A percentile compares a stretch with the other conserved stretches of the same genome.
Conservation (phyloP, 2,888 invertebrate species). For the Rotaria sp. region DNA sequence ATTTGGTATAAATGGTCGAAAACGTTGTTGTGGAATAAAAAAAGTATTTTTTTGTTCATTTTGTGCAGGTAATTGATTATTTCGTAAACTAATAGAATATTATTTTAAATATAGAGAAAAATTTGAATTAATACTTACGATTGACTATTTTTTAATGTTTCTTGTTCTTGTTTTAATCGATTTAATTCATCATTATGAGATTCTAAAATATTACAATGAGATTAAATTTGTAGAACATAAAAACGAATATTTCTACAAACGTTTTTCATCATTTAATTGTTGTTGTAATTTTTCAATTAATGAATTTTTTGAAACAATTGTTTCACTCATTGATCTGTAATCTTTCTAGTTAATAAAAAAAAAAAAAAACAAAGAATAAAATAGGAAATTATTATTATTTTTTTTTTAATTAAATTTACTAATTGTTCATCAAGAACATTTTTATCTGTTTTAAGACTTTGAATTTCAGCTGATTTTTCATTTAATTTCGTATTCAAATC, state of each 20-base stretch:
- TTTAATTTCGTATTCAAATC: background rate
- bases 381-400: background rate
- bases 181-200: background rate
- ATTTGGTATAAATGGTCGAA: background rate
- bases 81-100: background rate
- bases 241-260: background rate
- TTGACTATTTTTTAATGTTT: background rate
- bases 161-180: background rate
- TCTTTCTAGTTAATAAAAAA: background rate
- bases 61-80: background rate
- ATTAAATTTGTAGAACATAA: background rate
- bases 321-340: background rate
- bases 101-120: background rate
- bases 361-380: background rate
- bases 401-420: background rate
- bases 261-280: background rate
- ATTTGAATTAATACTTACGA: background rate
- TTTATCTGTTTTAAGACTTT: conserved; percentile 7
- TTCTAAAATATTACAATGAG: background rate
- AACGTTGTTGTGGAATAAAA: background rate
- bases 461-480: background rate
- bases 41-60: background rate
- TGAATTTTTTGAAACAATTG: background rate
- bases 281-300: background rate
- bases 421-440: background rate